Conservation (phyloP, 1,140 invertebrate genomes). For the Dysdera silvatica region DNA sequence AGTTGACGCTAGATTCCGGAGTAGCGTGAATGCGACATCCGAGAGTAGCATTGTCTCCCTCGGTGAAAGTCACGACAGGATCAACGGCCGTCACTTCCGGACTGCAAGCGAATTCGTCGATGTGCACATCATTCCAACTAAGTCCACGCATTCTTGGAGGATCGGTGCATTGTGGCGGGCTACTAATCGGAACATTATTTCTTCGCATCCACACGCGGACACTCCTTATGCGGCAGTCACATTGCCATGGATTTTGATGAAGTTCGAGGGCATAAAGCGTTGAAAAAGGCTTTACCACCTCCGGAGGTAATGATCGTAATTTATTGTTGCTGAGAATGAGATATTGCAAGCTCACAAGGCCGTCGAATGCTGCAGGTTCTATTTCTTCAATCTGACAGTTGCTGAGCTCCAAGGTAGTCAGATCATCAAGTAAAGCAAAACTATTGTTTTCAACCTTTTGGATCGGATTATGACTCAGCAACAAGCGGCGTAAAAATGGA, state of each 20-base stretch:
- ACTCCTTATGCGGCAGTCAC: constrained; percentile 69
- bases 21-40: constrained; percentile 68
- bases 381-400: constrained; percentile 55
- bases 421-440: constrained; percentile 57
- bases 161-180: constrained; percentile 59
- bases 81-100: constrained; percentile 62
- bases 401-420: constrained; percentile 63
- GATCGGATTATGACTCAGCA: constrained; percentile 64
- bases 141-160: constrained; percentile 59
- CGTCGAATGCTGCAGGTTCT: constrained; percentile 60
- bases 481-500: constrained; percentile 63
- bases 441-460: constrained; percentile 58
- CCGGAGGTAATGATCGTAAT: constrained; percentile 51
- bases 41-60: constrained; percentile 55
- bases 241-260: constrained; percentile 80
- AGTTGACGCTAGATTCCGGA: constrained; percentile 68
- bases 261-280: constrained; percentile 46
- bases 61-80: constrained; percentile 33
- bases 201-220: constrained; percentile 67
- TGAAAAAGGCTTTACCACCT: constrained; percentile 33
- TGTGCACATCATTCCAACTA: constrained; percentile 58
- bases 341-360: constrained; percentile 64
- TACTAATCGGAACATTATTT: constrained; percentile 59
- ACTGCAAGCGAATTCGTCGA: constrained; percentile 69
- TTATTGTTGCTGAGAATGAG: constrained; percentile 74